Conservation (phyloP, 2,113 vertebrate species). For the Urocitellus parryii region DNA sequence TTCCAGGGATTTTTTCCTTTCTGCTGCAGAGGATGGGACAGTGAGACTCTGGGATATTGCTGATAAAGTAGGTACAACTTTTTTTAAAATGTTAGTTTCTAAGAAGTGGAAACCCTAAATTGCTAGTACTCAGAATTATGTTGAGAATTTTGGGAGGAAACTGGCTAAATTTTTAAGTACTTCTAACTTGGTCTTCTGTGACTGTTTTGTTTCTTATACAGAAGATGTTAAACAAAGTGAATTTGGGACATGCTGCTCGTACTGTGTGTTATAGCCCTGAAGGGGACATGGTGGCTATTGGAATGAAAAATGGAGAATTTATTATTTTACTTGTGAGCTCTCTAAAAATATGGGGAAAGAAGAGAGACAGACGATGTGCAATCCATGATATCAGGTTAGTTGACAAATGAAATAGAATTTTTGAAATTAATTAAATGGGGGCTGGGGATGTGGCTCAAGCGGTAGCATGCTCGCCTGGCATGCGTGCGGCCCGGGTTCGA, state of each 20-base stretch:
- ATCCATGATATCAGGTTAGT: constrained; percentile 97
- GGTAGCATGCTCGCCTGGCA: too few relatives aligned
- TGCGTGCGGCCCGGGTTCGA: too few relatives aligned
- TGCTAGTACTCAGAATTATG: not conserved
- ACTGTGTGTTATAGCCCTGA: constrained; percentile 97
- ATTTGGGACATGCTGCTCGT: constrained; percentile 94
- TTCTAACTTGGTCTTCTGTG: constrained; percentile 56
- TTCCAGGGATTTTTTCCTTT: constrained; percentile 95
- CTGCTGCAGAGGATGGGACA: constrained; percentile 97
- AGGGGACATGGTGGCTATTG: constrained; percentile 98
- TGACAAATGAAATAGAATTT: not conserved
- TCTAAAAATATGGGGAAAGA: constrained; percentile 98
- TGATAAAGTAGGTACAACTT: constrained; percentile 91
- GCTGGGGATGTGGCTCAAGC: too few relatives aligned
- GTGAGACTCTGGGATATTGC: constrained; percentile 97
- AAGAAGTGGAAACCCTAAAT: not conserved
- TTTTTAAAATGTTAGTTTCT: not conserved
- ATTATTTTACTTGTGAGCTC: constrained; percentile 96
- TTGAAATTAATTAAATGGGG: not conserved
- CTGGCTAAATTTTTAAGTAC: constrained; percentile 30
- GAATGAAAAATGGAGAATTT: constrained; percentile 98
- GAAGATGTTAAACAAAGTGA: constrained; percentile 99
- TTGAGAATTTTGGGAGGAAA: not conserved
- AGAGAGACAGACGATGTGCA: constrained; percentile 94
- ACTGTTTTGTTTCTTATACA: constrained; percentile 84